These are phyloP conservation scores for Picathartes gymnocephalus DNA, from an alignment of 2,113 vertebrate species.

Conservation along the genomic window DNA sequence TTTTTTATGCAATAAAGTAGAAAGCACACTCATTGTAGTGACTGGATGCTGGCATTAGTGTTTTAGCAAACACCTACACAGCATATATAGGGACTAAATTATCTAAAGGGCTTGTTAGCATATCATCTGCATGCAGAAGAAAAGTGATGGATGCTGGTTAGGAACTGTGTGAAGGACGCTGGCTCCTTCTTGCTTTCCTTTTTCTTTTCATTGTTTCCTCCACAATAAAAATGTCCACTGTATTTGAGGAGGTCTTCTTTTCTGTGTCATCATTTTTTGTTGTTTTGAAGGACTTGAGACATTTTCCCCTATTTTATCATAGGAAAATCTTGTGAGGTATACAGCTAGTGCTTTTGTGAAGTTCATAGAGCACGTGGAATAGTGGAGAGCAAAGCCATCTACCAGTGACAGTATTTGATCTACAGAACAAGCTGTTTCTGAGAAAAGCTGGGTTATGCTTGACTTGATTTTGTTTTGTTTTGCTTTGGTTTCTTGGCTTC, in stretches of 20 bases:
- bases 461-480: slow-evolving; percentile 12
- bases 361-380: not conserved
- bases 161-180: not conserved
- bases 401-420: not conserved
- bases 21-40: not conserved
- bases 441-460: slow-evolving; percentile 6
- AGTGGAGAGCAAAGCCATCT: not conserved
- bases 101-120: not conserved
- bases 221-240: not conserved
- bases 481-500: slow-evolving; percentile 21
- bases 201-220: not conserved
- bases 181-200: not conserved
- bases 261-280: not conserved
- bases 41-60: not conserved
- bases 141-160: not conserved
- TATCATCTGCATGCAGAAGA: not conserved
- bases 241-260: not conserved
- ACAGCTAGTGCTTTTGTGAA: not conserved
- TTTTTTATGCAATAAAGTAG: not conserved
- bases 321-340: not conserved
- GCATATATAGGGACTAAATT: not conserved
- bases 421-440: not conserved
- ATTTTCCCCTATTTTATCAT: not conserved
- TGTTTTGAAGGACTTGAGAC: not conserved
- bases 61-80: not conserved